Evolutionary conservation across 1,140 invertebrate species (phyloP).

Genomic region (Caenorhabditis inopinata): DNA sequence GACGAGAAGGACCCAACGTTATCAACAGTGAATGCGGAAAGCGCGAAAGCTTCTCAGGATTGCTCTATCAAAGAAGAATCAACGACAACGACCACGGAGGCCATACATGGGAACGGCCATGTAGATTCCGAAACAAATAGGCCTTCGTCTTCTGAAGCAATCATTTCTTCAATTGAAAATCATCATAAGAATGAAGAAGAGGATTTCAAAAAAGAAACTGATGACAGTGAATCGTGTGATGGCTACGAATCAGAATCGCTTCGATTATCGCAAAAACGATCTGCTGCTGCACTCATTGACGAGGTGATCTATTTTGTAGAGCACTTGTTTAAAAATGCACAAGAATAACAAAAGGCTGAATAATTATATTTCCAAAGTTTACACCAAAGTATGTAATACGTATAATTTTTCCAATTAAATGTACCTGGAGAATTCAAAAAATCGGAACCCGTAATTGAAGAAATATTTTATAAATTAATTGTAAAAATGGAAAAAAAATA

Average conservation of each 20-base stretch:
- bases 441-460: too few species aligned
- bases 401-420: too few species aligned
- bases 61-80: neutral
- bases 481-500: too few species aligned
- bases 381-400: too few species aligned
- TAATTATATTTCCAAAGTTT: too few species aligned
- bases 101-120: neutral
- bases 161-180: neutral
- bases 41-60: neutral
- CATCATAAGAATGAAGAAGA: slow-evolving; percentile 22
- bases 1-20: neutral
- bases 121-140: neutral
- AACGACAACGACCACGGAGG: neutral
- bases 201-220: neutral
- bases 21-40: neutral
- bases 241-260: neutral
- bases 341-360: neutral
- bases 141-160: neutral
- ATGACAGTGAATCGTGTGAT: slow-evolving; percentile 14
- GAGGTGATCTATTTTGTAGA: neutral
- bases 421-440: too few species aligned
- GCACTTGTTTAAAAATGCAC: neutral
- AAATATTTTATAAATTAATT: too few species aligned
- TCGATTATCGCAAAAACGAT: slow-evolving; percentile 2
- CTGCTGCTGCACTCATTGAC: slow-evolving; percentile 10